Evolutionary conservation across 2,888 invertebrate species (phyloP).

Genomic region (Unio delphinus): DNA sequence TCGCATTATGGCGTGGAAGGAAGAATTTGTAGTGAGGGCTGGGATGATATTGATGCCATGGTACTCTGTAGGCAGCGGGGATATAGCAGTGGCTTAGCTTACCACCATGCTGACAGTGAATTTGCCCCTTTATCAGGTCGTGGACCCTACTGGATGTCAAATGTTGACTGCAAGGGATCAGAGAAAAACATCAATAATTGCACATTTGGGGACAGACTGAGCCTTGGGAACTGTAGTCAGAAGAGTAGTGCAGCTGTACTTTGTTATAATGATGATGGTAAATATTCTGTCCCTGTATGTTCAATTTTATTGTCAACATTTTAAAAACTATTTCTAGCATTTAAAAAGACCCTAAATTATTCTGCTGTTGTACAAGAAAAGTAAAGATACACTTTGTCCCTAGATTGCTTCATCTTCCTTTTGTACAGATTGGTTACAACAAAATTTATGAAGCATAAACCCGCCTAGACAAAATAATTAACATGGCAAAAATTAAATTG

Average conservation of each 20-base stretch:
- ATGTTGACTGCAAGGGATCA: conserved; percentile 53
- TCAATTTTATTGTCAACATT: too few species aligned
- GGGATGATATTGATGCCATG: conserved; percentile 57
- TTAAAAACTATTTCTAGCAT: too few species aligned
- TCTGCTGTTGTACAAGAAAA: too few species aligned
- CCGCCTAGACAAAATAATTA: too few species aligned
- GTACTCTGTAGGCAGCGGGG: conserved; percentile 48
- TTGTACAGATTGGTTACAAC: too few species aligned
- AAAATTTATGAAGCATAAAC: too few species aligned
- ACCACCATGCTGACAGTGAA: conserved; percentile 42
- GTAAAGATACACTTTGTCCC: background rate
- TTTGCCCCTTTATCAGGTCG: conserved; percentile 32
- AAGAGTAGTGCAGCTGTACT: conserved; percentile 49
- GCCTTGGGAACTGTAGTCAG: conserved; percentile 47
- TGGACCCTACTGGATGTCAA: conserved; percentile 54
- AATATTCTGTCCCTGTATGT: background rate
- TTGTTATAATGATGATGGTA: conserved; percentile 55
- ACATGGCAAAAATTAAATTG: too few species aligned
- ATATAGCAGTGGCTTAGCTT: conserved; percentile 50
- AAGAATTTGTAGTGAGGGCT: conserved; percentile 71
- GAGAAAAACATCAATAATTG: conserved; percentile 48
- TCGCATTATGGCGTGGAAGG: conserved; percentile 61
- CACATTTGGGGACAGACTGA: conserved; percentile 36
- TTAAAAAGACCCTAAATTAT: too few species aligned
- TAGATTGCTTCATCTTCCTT: background rate